A percentile compares a stretch with the other conserved stretches of the same genome.
Conservation (phyloP, 2,797 vertebrate genomes). For the Gambelia wislizenii region DNA sequence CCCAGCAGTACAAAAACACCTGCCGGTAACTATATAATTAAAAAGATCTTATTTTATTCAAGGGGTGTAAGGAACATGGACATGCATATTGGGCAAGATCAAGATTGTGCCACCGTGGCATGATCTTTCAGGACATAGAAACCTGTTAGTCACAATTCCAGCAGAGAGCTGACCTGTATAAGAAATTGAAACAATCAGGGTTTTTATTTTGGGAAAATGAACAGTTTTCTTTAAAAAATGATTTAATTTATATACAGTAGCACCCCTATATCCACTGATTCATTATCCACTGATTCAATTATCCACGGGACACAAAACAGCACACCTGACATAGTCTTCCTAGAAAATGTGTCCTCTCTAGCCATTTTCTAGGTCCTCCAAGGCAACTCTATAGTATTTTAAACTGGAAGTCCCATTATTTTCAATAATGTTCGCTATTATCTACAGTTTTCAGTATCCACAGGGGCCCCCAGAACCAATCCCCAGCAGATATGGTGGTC, state of each 20-base stretch:
- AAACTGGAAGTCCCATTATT: too few relatives aligned
- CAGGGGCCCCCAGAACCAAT: too few relatives aligned
- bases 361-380: too few relatives aligned
- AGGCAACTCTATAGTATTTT: too few relatives aligned
- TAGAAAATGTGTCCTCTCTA: too few relatives aligned
- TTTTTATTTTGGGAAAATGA: not conserved
- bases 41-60: not conserved
- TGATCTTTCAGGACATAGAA: not conserved
- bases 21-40: conserved; percentile 9
- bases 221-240: not conserved
- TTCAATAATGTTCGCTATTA: too few relatives aligned
- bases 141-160: not conserved
- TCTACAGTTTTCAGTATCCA: too few relatives aligned
- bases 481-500: too few relatives aligned
- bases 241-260: not conserved
- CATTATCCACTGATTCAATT: too few relatives aligned
- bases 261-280: too few relatives aligned
- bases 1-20: not conserved
- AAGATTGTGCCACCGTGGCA: not conserved
- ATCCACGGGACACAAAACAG: too few relatives aligned
- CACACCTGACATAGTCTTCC: too few relatives aligned
- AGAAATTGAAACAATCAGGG: not conserved
- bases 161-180: not conserved
- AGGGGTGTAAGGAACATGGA: not conserved
- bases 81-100: not conserved